Conservation (phyloP, 2,888 invertebrate species). For the Coenonympha glycerion region DNA sequence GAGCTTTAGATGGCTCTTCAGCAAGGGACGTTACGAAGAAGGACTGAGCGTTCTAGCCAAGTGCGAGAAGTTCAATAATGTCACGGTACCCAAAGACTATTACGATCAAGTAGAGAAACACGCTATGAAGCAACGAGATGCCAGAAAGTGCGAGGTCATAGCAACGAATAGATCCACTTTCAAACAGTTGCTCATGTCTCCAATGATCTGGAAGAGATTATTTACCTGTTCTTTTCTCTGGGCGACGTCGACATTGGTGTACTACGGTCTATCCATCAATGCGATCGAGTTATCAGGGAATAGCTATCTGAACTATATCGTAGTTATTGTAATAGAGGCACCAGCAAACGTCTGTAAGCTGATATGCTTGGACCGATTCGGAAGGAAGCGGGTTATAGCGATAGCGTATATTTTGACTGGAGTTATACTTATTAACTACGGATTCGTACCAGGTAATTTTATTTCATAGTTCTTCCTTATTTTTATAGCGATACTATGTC, state of each 20-base stretch:
- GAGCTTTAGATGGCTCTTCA: slow-evolving; percentile 69
- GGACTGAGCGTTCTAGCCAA: slow-evolving; percentile 76
- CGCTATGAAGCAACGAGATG: slow-evolving; percentile 59
- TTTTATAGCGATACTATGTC: background rate
- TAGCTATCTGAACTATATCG: slow-evolving; percentile 85
- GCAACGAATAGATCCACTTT: slow-evolving; percentile 58
- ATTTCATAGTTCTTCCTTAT: background rate
- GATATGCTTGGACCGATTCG: slow-evolving; percentile 78
- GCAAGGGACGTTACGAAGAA: slow-evolving; percentile 80
- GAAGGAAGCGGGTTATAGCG: slow-evolving; percentile 79
- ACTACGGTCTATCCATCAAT: slow-evolving; percentile 87
- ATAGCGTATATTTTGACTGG: slow-evolving; percentile 79
- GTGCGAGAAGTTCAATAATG: slow-evolving; percentile 79
- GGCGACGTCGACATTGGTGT: slow-evolving; percentile 86
- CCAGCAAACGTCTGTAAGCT: slow-evolving; percentile 82
- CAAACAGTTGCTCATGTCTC: slow-evolving; percentile 59
- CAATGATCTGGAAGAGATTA: slow-evolving; percentile 76
- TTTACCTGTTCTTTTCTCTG: slow-evolving; percentile 84
- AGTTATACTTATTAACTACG: slow-evolving; percentile 77
- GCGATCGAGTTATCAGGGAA: slow-evolving; percentile 85
- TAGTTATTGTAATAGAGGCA: slow-evolving; percentile 79
- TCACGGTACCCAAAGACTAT: slow-evolving; percentile 64
- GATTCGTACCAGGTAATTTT: slow-evolving; percentile 76
- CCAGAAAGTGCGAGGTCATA: slow-evolving; percentile 51
- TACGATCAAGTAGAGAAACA: slow-evolving; percentile 64